Percentiles rank a stretch among this genome's conserved stretches.
These are phyloP conservation scores for Drosophila lacertosa DNA, from an alignment of 1,140 invertebrate genomes.

Conservation along the genomic window DNA sequence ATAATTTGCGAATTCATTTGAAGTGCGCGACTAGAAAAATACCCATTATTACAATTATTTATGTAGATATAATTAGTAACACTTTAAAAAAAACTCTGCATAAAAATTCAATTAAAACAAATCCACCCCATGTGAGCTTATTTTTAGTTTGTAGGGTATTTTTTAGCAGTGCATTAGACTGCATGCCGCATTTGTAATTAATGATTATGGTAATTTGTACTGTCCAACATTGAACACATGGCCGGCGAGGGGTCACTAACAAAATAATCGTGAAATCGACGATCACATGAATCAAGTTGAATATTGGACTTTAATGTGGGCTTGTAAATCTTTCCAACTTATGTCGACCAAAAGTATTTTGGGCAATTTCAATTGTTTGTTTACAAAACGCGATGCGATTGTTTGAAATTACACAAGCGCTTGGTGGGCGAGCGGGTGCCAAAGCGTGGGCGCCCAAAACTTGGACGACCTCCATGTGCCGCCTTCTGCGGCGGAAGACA, in stretches of 20 bases:
- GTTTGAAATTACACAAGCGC: slow-evolving; percentile 10
- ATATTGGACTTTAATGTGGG: slow-evolving; percentile 3
- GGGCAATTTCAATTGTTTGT: slow-evolving; percentile 33
- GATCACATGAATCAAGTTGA: background rate
- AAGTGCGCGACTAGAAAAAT: background rate
- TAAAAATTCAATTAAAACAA: too few species aligned
- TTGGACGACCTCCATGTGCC: background rate
- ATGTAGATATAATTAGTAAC: too few species aligned
- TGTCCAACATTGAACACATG: slow-evolving; percentile 5
- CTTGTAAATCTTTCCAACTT: slow-evolving; percentile 25
- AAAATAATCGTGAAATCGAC: slow-evolving; percentile 15
- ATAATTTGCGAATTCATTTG: background rate
- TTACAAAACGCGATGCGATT: slow-evolving; percentile 14
- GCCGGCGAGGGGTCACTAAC: background rate
- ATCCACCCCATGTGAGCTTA: too few species aligned
- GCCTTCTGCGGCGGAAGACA: background rate
- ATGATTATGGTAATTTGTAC: background rate
- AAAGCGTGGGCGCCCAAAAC: background rate
- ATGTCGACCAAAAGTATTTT: slow-evolving; percentile 18
- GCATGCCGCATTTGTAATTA: slow-evolving; percentile 4
- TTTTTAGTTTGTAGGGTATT: too few species aligned
- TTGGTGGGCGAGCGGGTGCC: background rate
- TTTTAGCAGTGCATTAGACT: background rate
- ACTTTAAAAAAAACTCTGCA: too few species aligned
- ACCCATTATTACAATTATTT: background rate